Evolutionary conservation across 2,888 invertebrate species (phyloP), one percentile per base, ranked within the genome.

Genomic region (Melinopterus prodromus): DNA sequence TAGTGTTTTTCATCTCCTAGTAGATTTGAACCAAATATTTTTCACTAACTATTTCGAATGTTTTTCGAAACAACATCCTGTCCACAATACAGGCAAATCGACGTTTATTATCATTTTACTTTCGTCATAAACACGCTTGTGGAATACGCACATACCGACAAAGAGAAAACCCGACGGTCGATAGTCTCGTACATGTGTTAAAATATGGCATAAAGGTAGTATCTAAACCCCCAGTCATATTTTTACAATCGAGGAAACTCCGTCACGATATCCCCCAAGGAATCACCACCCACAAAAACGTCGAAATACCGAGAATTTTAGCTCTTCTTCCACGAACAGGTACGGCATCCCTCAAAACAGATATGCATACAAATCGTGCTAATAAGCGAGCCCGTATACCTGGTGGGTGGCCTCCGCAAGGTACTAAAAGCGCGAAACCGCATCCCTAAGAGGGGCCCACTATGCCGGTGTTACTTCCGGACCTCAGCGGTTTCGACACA

Each of bases 361-460:
- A 53, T 53, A 53, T 53, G 53, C 53, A 53, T 53, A 53, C 53
- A 53, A 53, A 53, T 53, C 53, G 53, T 53, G 53, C 53, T 53
- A 53, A 53, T 53, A 53, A 53, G 53, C 53, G 53, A 53, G 53
- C 26, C 26, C 26, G 26, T 26, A 26, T 53, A 53, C 53, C 53
- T 53, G 53, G 53, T 53, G 53, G 53, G 53, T 53, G 53, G 53
- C 53, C 53, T 3, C 53, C 53, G 53, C 53, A 26, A 72, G 72
- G 72, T 72, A 72, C 72, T 72, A 72, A 72, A 72, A 72, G 72
- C 72, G 72, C 36, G 72, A 72, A 72, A 72, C 72, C 72, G 72
- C 72, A 72, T 36, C 72, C 35, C 72, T 9, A 12, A 72, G 36
- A 72, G 16, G 72, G 35, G 14, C 36, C 26, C 26, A 26, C 26